A percentile compares a stretch with the other conserved stretches of the same genome.
Evolutionary conservation across 2,888 invertebrate genomes (phyloP).

Genomic region (Neocrepidodera transversa): DNA sequence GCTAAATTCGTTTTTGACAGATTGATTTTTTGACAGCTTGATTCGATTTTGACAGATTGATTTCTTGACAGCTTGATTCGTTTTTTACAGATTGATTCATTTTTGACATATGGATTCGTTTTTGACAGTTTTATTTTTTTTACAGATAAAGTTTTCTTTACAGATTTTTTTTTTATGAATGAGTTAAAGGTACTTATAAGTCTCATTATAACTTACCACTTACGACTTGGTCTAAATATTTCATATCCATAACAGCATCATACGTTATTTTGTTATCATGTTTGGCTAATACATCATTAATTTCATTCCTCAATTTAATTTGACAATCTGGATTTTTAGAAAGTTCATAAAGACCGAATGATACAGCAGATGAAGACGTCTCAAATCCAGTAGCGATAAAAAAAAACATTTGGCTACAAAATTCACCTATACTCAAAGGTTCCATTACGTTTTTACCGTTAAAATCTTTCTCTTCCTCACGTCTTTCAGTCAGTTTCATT

Average conservation of each 20-base stretch:
- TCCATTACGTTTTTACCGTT: conserved; percentile 39
- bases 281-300: conserved; percentile 40
- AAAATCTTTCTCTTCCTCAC: conserved; percentile 39
- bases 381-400: conserved; percentile 55
- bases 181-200: too few relatives aligned
- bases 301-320: conserved; percentile 45
- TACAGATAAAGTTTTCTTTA: too few relatives aligned
- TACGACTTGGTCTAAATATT: conserved; percentile 59
- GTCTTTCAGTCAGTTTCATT: conserved; percentile 43
- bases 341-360: conserved; percentile 62
- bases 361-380: conserved; percentile 57
- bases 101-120: too few relatives aligned
- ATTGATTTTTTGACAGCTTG: too few relatives aligned
- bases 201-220: too few relatives aligned
- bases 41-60: too few relatives aligned
- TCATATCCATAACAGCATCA: conserved; percentile 46
- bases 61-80: too few relatives aligned
- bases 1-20: too few relatives aligned
- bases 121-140: too few relatives aligned
- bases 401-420: conserved; percentile 47
- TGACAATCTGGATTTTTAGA: conserved; percentile 61
- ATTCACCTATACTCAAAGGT: conserved; percentile 39
- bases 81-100: too few relatives aligned
- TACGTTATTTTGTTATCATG: conserved; percentile 44
- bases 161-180: too few relatives aligned